Evolutionary conservation across 1,140 invertebrate species (phyloP).

Genomic region (Probaryconus sp.): DNA sequence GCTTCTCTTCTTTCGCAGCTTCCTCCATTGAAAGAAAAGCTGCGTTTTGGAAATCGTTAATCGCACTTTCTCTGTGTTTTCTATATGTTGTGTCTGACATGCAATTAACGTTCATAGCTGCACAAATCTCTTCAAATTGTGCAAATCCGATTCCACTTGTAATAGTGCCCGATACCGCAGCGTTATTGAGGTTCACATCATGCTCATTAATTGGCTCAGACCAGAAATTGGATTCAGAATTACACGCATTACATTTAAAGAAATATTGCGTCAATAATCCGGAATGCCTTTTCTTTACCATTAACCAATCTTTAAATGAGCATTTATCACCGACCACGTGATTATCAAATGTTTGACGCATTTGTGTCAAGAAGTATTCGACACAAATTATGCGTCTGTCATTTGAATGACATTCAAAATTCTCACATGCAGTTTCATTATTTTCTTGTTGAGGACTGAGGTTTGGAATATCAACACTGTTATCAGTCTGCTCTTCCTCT

Average conservation of each 20-base stretch:
- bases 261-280: slow-evolving; percentile 23
- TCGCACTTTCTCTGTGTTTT: slow-evolving; percentile 38
- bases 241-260: slow-evolving; percentile 31
- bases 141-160: slow-evolving; percentile 1
- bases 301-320: slow-evolving; percentile 14
- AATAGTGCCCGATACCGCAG: slow-evolving; percentile 3
- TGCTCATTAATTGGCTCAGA: neutral
- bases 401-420: no score
- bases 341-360: no score
- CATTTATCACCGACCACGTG: no score
- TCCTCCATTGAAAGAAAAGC: slow-evolving; percentile 40
- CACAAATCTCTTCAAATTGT: slow-evolving; percentile 6
- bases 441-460: no score
- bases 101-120: slow-evolving; percentile 25
- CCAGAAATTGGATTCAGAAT: slow-evolving; percentile 10
- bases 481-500: no score
- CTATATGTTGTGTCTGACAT: slow-evolving; percentile 42
- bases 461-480: no score
- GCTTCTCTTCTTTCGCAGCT: slow-evolving; percentile 61
- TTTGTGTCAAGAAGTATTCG: no score
- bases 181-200: neutral
- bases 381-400: no score
- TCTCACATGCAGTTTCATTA: no score
- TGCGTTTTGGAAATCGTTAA: slow-evolving; percentile 28
- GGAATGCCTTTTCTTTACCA: neutral